Conservation (phyloP, 2,797 vertebrate genomes). For the Tarsius wallacei region DNA sequence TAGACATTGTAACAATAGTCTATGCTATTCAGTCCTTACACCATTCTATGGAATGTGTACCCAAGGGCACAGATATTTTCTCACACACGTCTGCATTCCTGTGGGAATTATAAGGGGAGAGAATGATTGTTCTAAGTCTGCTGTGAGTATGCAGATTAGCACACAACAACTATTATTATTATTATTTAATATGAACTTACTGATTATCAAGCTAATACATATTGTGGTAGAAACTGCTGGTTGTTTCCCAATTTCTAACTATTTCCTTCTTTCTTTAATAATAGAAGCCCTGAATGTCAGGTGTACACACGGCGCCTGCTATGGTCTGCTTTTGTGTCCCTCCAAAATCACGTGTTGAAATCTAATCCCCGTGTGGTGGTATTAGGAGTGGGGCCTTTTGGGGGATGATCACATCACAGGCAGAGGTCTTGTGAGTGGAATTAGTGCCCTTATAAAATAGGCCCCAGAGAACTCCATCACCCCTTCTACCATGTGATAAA, state of each 20-base stretch:
- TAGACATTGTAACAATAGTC: neutral
- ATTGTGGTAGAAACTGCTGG: neutral
- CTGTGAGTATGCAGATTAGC: neutral
- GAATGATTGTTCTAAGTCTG: neutral
- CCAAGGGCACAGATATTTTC: neutral
- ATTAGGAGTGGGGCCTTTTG: neutral
- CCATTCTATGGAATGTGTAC: neutral
- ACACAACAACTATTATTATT: neutral
- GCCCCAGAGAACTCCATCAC: accelerated
- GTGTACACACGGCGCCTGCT: neutral
- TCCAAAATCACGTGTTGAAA: neutral
- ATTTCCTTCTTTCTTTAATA: neutral
- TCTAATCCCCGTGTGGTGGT: neutral
- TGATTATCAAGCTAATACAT: conserved; percentile 16
- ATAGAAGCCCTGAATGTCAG: neutral
- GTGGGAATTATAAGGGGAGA: conserved; percentile 1
- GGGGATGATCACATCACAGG: neutral
- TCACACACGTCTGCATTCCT: neutral
- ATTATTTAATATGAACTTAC: neutral
- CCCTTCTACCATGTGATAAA: neutral
- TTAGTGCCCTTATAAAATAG: neutral
- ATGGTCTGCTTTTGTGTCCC: neutral
- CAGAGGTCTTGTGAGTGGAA: neutral
- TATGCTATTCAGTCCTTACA: neutral
- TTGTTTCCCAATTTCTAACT: neutral